phyloP scores from a whole-genome alignment of 2,113 vertebrate genomes.

The Lota lota region DNA sequence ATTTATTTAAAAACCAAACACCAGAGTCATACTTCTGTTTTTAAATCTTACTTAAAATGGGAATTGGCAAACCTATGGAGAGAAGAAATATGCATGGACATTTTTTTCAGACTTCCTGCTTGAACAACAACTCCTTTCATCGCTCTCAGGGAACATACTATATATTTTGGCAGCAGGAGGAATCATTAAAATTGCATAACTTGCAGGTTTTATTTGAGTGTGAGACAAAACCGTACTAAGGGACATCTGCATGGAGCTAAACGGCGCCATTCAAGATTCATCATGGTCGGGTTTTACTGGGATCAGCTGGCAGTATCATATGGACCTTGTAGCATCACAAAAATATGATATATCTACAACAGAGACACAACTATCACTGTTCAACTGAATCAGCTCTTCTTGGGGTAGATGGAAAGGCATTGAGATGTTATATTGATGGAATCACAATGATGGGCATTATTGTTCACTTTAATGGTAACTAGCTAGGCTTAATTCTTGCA shows the following conservation, averaged over 20 bases:
- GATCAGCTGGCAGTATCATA: slow-evolving; percentile 16
- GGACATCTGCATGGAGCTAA: slow-evolving; percentile 2
- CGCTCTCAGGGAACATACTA: slow-evolving; percentile 11
- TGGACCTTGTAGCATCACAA: slow-evolving; percentile 4
- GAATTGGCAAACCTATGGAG: slow-evolving; percentile 24
- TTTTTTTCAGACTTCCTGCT: slow-evolving; percentile 14
- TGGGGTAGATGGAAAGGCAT: too few species aligned
- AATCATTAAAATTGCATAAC: slow-evolving; percentile 24
- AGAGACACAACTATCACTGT: neutral
- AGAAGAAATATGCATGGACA: slow-evolving; percentile 24
- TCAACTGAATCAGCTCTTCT: neutral
- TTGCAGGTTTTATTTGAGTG: slow-evolving; percentile 26
- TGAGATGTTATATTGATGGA: neutral
- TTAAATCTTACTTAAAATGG: neutral
- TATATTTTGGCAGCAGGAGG: slow-evolving; percentile 24
- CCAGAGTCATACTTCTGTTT: neutral
- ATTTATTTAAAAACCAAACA: neutral
- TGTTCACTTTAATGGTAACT: neutral
- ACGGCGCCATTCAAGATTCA: slow-evolving; percentile 24
- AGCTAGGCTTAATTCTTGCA: neutral
- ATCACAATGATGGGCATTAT: neutral
- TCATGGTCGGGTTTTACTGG: slow-evolving; percentile 13
- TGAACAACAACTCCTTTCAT: slow-evolving; percentile 58
- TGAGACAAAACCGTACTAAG: slow-evolving; percentile 28
- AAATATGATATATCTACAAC: neutral